Percentiles rank a stretch among this genome's conserved stretches.
Evolutionary conservation across 2,797 vertebrate genomes (phyloP).

Genomic region (Lerista edwardsae): DNA sequence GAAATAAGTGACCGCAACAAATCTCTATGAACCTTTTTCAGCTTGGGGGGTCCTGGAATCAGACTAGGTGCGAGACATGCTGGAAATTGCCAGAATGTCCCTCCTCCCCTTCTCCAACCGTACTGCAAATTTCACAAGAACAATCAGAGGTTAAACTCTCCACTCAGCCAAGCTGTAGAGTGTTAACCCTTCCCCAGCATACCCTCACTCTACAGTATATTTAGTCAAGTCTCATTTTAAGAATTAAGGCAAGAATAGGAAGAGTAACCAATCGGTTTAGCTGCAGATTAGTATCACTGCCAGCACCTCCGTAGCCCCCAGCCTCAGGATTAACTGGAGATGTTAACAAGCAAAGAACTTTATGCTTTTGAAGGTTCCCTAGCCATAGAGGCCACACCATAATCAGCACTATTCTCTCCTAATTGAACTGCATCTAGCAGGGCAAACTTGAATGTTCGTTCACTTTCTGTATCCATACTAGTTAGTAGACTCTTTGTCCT

Average conservation of each 20-base stretch:
- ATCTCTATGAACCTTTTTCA: conserved; percentile 1
- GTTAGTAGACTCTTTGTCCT: not conserved
- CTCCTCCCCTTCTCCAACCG: not conserved
- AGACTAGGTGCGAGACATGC: not conserved
- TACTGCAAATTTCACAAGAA: conserved; percentile 1
- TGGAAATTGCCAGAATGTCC: not conserved
- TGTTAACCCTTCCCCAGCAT: conserved; percentile 3
- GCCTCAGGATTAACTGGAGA: not conserved
- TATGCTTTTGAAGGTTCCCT: not conserved
- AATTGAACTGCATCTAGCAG: not conserved
- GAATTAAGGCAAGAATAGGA: not conserved
- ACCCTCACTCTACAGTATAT: too few relatives aligned
- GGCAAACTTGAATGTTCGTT: not conserved
- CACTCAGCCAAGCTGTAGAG: not conserved
- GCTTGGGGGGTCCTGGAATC: conserved; percentile 21
- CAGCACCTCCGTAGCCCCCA: not conserved
- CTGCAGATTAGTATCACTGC: not conserved
- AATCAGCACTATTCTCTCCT: too few relatives aligned
- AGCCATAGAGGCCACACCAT: not conserved
- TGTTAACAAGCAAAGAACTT: not conserved
- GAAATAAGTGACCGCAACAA: not conserved
- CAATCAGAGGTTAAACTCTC: conserved; percentile 9
- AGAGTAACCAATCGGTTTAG: not conserved
- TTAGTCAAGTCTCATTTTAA: not conserved
- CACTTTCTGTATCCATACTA: not conserved